A percentile compares a stretch with the other conserved stretches of the same genome.
These are phyloP conservation scores for Candidula unifasciata DNA, from an alignment of 2,888 invertebrate species.

Conservation along the genomic window DNA sequence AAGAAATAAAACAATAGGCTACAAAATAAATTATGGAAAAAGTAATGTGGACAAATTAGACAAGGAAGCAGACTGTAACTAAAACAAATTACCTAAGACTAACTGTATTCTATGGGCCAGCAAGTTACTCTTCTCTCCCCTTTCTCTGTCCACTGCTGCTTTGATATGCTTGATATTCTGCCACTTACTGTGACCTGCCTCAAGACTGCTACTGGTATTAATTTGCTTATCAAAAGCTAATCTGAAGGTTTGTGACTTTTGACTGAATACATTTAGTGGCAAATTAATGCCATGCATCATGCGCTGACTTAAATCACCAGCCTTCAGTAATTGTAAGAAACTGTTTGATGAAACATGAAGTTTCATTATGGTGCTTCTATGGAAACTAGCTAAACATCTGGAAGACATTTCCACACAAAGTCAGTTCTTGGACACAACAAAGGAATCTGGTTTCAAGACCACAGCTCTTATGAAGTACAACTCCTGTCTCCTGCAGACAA, in stretches of 20 bases:
- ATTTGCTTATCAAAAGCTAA: background rate
- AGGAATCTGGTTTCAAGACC: too few relatives aligned
- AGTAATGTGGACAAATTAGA: background rate
- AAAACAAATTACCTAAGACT: slow-evolving; percentile 22
- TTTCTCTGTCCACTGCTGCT: slow-evolving; percentile 81
- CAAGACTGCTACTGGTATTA: slow-evolving; percentile 36
- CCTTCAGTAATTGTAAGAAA: background rate
- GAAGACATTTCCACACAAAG: background rate
- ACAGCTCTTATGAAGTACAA: too few relatives aligned
- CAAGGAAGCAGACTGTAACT: background rate
- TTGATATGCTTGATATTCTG: slow-evolving; percentile 86
- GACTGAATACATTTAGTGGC: background rate
- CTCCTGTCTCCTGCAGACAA: too few relatives aligned
- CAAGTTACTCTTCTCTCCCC: slow-evolving; percentile 9
- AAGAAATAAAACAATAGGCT: background rate
- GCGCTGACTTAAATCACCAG: background rate
- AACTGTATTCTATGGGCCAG: slow-evolving; percentile 25
- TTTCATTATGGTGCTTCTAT: background rate
- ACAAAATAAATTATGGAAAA: background rate
- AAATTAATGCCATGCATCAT: background rate
- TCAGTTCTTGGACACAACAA: too few relatives aligned
- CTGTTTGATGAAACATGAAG: background rate
- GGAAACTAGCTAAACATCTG: background rate
- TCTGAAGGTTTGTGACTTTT: background rate
- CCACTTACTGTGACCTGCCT: slow-evolving; percentile 88